A percentile compares a stretch with the other conserved stretches of the same genome.
Conservation (phyloP, 2,888 invertebrate genomes). For the Vesta saturnalis region DNA sequence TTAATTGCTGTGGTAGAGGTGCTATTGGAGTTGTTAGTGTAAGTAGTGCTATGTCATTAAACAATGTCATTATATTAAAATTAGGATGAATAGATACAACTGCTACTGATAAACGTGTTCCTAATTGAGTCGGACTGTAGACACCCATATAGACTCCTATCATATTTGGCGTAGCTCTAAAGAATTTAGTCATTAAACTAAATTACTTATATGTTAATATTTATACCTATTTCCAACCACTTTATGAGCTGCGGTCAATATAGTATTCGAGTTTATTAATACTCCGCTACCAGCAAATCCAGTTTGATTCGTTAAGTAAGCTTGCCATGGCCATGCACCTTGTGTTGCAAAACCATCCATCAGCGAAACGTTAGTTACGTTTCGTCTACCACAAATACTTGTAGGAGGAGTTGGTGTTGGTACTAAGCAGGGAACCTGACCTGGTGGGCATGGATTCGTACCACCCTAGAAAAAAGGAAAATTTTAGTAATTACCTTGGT, state of each 20-base stretch:
- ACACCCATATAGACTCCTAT: constrained; percentile 46
- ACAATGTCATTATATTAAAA: constrained; percentile 76
- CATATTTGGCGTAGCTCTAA: constrained; percentile 39
- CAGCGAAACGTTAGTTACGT: constrained; percentile 58
- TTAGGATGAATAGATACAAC: constrained; percentile 64
- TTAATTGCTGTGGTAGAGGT: constrained; percentile 65
- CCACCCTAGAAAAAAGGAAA: constrained; percentile 11
- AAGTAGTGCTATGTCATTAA: constrained; percentile 85
- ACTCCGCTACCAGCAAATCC: constrained; percentile 77
- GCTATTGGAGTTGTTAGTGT: constrained; percentile 70
- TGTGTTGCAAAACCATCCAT: constrained; percentile 68
- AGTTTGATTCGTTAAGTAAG: constrained; percentile 56
- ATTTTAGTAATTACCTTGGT: no score
- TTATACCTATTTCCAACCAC: constrained; percentile 68
- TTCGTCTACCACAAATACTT: constrained; percentile 62
- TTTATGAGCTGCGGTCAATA: constrained; percentile 80
- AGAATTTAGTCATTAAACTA: neutral
- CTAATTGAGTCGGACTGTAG: constrained; percentile 36
- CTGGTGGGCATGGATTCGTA: constrained; percentile 48
- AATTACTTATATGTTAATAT: neutral
- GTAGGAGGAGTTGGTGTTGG: constrained; percentile 46
- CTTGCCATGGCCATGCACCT: constrained; percentile 82
- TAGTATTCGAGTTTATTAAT: constrained; percentile 72
- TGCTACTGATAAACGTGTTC: constrained; percentile 45
- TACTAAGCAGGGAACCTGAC: constrained; percentile 48